A percentile compares a stretch with the other conserved stretches of the same genome.
These are phyloP conservation scores for Dyspetes luteomarginatus DNA, from an alignment of 2,888 invertebrate species.

Conservation along the genomic window DNA sequence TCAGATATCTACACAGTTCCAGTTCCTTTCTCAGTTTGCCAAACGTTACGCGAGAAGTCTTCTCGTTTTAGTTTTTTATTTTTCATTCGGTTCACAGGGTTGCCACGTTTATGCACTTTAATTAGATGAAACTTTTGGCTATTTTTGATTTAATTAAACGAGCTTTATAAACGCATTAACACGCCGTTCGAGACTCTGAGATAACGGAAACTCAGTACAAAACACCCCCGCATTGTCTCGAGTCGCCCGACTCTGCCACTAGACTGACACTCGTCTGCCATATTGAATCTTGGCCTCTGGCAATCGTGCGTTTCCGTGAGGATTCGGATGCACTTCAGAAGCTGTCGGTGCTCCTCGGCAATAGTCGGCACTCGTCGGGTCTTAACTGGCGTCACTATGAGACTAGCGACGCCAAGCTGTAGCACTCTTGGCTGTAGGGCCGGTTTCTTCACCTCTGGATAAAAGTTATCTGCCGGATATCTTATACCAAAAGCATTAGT, in stretches of 20 bases:
- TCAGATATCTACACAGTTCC: slow-evolving; percentile 24
- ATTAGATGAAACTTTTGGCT: not conserved
- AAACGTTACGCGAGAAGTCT: slow-evolving; percentile 46
- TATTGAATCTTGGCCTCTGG: slow-evolving; percentile 55
- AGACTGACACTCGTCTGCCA: slow-evolving; percentile 63
- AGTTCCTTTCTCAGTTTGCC: slow-evolving; percentile 31
- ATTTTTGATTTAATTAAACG: slow-evolving; percentile 18
- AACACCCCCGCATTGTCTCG: slow-evolving; percentile 74
- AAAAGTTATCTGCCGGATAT: too few relatives aligned
- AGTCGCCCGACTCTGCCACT: slow-evolving; percentile 72
- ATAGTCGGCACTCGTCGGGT: slow-evolving; percentile 3
- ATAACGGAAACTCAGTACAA: slow-evolving; percentile 58
- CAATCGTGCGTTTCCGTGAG: slow-evolving; percentile 26
- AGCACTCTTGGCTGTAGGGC: too few relatives aligned
- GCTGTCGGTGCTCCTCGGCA: not conserved
- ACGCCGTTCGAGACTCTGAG: slow-evolving; percentile 35
- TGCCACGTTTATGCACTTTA: not conserved
- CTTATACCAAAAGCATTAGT: too few relatives aligned
- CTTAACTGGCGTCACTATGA: slow-evolving; percentile 5
- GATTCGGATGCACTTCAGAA: not conserved
- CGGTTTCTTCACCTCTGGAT: too few relatives aligned
- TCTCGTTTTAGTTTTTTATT: slow-evolving; percentile 2
- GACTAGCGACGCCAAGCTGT: not conserved
- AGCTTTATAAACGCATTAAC: slow-evolving; percentile 24
- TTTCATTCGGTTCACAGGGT: slow-evolving; percentile 1